These are phyloP conservation scores for Recurvirostra avosetta DNA, from an alignment of 2,113 vertebrate genomes.

Conservation along the genomic window DNA sequence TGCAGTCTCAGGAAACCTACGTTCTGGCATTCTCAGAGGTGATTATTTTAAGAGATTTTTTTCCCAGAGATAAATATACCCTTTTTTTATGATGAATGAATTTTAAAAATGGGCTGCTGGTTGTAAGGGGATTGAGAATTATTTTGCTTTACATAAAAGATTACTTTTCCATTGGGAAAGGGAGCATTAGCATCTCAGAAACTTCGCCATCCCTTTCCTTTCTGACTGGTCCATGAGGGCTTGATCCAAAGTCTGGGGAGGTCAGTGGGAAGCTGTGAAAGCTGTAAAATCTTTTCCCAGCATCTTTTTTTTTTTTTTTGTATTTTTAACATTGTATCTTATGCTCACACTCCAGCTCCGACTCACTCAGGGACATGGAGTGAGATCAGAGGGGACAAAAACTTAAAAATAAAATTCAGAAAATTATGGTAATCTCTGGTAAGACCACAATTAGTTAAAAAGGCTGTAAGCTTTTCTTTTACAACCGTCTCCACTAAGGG, in stretches of 20 bases:
- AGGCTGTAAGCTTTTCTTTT: slow-evolving; percentile 65
- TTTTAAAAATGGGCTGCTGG: not conserved
- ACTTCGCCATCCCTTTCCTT: not conserved
- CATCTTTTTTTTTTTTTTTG: not conserved
- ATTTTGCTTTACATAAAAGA: not conserved
- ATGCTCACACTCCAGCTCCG: not conserved
- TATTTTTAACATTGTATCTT: not conserved
- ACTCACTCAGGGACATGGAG: not conserved
- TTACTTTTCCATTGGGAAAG: not conserved
- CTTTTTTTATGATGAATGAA: not conserved
- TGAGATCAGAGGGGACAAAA: not conserved
- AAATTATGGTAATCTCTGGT: slow-evolving; percentile 4
- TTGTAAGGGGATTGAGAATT: not conserved
- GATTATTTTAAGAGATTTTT: not conserved
- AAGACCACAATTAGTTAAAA: slow-evolving; percentile 63
- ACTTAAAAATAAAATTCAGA: not conserved
- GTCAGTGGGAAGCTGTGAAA: not conserved
- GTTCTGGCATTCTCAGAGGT: not conserved
- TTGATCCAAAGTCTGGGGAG: not conserved
- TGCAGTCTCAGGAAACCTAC: not conserved
- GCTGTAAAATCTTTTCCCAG: not conserved
- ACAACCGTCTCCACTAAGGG: slow-evolving; percentile 46
- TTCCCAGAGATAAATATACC: not conserved
- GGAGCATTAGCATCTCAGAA: not conserved
- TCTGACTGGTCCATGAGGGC: not conserved